Conservation (phyloP, 2,888 invertebrate species). For the Autographa pulchrina region DNA sequence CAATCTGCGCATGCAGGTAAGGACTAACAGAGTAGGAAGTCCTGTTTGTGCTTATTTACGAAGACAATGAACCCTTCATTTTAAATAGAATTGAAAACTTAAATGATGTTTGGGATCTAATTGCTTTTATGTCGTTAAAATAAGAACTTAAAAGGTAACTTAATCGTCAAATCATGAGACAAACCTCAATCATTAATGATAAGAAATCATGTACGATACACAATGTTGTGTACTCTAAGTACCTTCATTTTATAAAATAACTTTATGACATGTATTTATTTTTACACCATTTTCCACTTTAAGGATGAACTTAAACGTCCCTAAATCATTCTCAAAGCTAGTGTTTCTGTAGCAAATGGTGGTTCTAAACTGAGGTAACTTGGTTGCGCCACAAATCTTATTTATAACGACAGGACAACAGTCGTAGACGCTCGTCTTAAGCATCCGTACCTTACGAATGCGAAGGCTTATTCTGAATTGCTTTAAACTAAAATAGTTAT, state of each 20-base stretch:
- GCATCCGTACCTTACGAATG: constrained; percentile 1
- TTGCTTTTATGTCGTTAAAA: no score
- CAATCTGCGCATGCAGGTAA: constrained; percentile 56
- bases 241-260: not conserved
- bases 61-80: not conserved
- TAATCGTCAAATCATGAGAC: no score
- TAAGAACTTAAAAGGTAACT: no score
- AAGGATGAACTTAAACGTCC: constrained; percentile 1
- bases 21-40: constrained; percentile 21
- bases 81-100: no score
- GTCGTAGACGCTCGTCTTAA: constrained; percentile 29
- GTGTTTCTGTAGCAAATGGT: constrained; percentile 20
- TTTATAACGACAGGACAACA: constrained; percentile 43
- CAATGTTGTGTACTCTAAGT: no score
- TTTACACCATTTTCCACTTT: not conserved
- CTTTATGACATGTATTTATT: not conserved
- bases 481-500: not conserved
- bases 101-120: no score
- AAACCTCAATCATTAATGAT: no score
- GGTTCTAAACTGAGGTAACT: constrained; percentile 22
- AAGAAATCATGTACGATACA: no score
- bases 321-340: constrained; percentile 10
- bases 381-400: constrained; percentile 41
- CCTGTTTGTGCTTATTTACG: not conserved
- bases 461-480: constrained; percentile 25